phyloP scores from a whole-genome alignment of 1,140 invertebrate genomes.

The Pteromalus puparum region DNA sequence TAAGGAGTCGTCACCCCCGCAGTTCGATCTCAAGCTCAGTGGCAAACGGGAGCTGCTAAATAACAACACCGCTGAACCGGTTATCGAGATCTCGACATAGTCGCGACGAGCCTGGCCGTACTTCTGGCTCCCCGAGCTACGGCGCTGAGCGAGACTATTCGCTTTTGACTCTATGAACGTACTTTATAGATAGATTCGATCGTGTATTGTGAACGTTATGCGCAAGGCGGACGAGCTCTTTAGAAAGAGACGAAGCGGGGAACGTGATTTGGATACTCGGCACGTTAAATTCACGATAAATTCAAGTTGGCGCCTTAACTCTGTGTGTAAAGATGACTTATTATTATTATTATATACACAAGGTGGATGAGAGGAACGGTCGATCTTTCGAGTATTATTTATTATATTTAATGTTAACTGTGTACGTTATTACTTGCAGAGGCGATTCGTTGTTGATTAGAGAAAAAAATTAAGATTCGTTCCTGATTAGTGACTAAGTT shows the following conservation, averaged over 20 bases:
- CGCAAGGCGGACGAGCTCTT: no score
- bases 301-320: slow-evolving; percentile 15
- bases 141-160: neutral
- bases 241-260: no score
- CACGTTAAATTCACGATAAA: neutral
- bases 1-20: slow-evolving; percentile 62
- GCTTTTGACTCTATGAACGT: neutral
- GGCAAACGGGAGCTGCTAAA: slow-evolving; percentile 71
- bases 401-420: slow-evolving; percentile 51
- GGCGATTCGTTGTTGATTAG: slow-evolving; percentile 44
- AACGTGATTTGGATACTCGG: neutral
- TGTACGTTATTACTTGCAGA: slow-evolving; percentile 22
- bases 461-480: slow-evolving; percentile 42
- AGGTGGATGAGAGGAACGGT: slow-evolving; percentile 3
- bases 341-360: neutral
- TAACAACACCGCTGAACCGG: slow-evolving; percentile 71
- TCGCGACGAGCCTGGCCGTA: slow-evolving; percentile 26
- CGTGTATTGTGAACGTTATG: no score
- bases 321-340: neutral
- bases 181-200: no score
- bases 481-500: slow-evolving; percentile 52
- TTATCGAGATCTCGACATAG: slow-evolving; percentile 74
- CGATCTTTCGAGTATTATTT: slow-evolving; percentile 48
- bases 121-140: no score
- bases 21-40: slow-evolving; percentile 67